These are phyloP conservation scores for Chaetodon trifascialis DNA, from an alignment of 2,113 vertebrate species.

Conservation along the genomic window DNA sequence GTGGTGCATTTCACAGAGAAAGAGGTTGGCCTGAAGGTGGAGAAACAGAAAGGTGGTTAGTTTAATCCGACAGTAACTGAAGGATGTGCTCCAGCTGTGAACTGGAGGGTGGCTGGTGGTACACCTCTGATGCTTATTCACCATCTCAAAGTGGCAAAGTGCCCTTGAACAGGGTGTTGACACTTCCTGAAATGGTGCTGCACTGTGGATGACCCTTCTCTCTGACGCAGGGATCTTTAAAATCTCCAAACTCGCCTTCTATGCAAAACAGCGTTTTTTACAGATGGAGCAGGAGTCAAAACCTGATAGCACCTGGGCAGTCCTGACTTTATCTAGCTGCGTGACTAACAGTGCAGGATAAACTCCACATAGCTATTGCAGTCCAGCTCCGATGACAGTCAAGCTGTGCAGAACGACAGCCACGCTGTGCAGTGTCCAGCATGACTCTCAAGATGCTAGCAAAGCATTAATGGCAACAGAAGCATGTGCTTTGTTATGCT, in stretches of 20 bases:
- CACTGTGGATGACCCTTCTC: neutral
- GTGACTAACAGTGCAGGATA: constrained; percentile 36
- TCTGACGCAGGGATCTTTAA: constrained; percentile 4
- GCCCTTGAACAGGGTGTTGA: constrained; percentile 42
- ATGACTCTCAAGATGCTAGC: constrained; percentile 35
- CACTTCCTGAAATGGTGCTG: constrained; percentile 10
- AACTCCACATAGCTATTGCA: constrained; percentile 27
- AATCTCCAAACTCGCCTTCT: neutral
- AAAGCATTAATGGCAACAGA: constrained; percentile 43
- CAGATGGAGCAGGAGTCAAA: constrained; percentile 7
- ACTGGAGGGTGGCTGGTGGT: constrained; percentile 3
- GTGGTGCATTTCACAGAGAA: neutral
- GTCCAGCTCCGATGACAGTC: constrained; percentile 34
- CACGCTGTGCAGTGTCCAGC: constrained; percentile 40
- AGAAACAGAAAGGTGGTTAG: constrained; percentile 4
- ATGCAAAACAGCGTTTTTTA: constrained; percentile 25
- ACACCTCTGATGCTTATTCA: neutral
- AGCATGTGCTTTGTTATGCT: constrained; percentile 52
- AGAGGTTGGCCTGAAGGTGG: neutral
- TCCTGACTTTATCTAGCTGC: constrained; percentile 17
- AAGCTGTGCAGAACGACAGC: constrained; percentile 51
- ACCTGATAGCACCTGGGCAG: constrained; percentile 22
- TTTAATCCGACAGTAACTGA: constrained; percentile 19
- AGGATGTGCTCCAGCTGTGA: constrained; percentile 43
- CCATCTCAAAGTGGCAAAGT: constrained; percentile 13